phyloP scores from a whole-genome alignment of 2,888 invertebrate genomes.

The Aphidius colemani region DNA sequence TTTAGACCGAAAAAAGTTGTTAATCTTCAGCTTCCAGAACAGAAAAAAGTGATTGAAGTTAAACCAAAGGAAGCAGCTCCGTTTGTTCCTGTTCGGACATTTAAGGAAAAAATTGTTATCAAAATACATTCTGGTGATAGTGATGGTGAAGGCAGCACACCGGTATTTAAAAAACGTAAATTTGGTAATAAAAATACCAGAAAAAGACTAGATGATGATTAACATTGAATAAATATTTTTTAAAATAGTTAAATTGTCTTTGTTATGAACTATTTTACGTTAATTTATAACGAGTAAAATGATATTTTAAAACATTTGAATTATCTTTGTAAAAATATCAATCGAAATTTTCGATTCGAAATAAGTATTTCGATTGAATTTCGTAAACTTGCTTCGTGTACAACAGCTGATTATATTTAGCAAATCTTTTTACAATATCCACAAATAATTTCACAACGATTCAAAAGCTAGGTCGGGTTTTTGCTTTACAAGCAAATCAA shows the following conservation, averaged over 20 bases:
- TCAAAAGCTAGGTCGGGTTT: too few species aligned
- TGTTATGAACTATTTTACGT: too few species aligned
- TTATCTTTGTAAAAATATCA: not conserved
- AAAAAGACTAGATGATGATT: constrained; percentile 70
- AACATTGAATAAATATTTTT: constrained; percentile 32
- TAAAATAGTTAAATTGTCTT: too few species aligned
- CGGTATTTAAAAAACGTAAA: constrained; percentile 74
- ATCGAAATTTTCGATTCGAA: too few species aligned
- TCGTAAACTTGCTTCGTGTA: not conserved
- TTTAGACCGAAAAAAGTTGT: constrained; percentile 63
- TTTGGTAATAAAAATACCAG: constrained; percentile 69
- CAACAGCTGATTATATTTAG: too few species aligned
- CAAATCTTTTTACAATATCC: too few species aligned
- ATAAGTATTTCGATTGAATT: not conserved
- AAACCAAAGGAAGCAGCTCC: constrained; percentile 58
- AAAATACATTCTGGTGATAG: constrained; percentile 64
- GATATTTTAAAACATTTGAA: not conserved
- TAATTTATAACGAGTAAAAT: too few species aligned
- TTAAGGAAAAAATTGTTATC: constrained; percentile 68
- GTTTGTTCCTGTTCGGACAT: constrained; percentile 62
- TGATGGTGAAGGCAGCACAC: constrained; percentile 50
- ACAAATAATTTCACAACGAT: too few species aligned
- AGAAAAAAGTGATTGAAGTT: constrained; percentile 46
- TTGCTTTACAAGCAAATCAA: too few species aligned
- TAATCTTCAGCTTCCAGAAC: constrained; percentile 74